Base-by-base conservation (phyloP, 2,888 invertebrate genomes). In the Ochropacha duplaris region DNA sequence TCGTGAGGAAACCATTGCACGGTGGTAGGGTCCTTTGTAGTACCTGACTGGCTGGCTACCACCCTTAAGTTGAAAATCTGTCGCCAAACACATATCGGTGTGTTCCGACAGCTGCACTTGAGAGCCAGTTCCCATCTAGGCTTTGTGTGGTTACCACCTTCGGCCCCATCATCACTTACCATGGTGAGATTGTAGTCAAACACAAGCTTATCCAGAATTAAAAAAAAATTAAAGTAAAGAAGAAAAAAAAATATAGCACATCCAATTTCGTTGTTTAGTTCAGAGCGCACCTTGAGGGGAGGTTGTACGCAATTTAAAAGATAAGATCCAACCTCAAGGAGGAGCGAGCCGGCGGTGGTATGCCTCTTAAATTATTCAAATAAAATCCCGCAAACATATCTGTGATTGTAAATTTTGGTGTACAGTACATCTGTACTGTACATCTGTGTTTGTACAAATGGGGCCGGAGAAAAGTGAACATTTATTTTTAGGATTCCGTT, bases 281-380 rank as follows among this genome's bases (percentile, higher is more conserved):
- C 1, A n/a, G 59, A 62, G 68, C 62, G 59, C 59, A 54, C 61
- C 65, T 63, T 63, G 76, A 83, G 81, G 86, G 78, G 83, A 31
- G 31, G 31, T 31, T 81, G 81, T 74, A 74, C 74, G 84, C 88
- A 88, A 90, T 90, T 89, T 87, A 81, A 70, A 66, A 73, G 89
- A 90, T 90, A 88, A 79, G 74, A 88, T 89, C 82, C 74, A 66
- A 71, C 78, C 74, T 69, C 69, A 72, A 67, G 74, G 74, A 72
- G 76, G 78, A 73, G 72, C 72, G 80, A 31, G 52, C 79, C 78
- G 9, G 16, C 9, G 44, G 16, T 44, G 19, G 44, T 19, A 44
- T 44, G 9, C 19, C 44, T 44, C 86, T 87, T 88, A 90, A 89
- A 90, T 89, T 87, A 89, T 88, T 88, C 90, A 87, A 90, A 90